These are phyloP conservation scores for Haliclona indistincta DNA, from an alignment of 37 sponge, comb jelly and placozoan species.

Conservation along the genomic window DNA sequence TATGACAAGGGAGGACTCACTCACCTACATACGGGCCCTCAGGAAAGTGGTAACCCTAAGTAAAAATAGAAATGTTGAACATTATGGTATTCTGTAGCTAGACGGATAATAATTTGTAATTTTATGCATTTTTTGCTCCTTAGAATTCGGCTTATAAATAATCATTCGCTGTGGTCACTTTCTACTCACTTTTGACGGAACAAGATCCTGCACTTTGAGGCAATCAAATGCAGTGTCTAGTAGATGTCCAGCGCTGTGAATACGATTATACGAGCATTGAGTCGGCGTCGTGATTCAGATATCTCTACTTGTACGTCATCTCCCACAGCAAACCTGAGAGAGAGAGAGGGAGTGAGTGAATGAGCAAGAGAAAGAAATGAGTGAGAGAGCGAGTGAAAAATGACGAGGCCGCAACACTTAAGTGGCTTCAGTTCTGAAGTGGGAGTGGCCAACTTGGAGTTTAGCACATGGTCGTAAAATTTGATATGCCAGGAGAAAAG, in stretches of 20 bases:
- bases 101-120: too few relatives aligned
- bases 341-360: too few relatives aligned
- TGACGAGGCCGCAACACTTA: too few relatives aligned
- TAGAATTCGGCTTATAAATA: too few relatives aligned
- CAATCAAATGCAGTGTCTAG: conserved; percentile 63
- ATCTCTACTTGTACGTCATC: conserved; percentile 41
- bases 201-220: conserved; percentile 47
- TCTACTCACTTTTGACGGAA: conserved; percentile 55
- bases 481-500: too few relatives aligned
- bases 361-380: too few relatives aligned
- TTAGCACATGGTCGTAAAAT: too few relatives aligned
- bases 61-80: background rate
- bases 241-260: conserved; percentile 80
- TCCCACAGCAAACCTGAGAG: conserved; percentile 60
- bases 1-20: background rate
- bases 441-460: too few relatives aligned
- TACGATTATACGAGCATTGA: conserved; percentile 63
- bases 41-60: conserved; percentile 80
- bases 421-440: too few relatives aligned
- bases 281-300: conserved; percentile 19
- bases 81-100: too few relatives aligned
- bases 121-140: too few relatives aligned
- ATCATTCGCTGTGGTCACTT: background rate
- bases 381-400: too few relatives aligned
- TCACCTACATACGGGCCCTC: conserved; percentile 81